Evolutionary conservation across 2,797 vertebrate species (phyloP), one percentile per base, ranked within the genome.

Genomic region (Emys orbicularis): DNA sequence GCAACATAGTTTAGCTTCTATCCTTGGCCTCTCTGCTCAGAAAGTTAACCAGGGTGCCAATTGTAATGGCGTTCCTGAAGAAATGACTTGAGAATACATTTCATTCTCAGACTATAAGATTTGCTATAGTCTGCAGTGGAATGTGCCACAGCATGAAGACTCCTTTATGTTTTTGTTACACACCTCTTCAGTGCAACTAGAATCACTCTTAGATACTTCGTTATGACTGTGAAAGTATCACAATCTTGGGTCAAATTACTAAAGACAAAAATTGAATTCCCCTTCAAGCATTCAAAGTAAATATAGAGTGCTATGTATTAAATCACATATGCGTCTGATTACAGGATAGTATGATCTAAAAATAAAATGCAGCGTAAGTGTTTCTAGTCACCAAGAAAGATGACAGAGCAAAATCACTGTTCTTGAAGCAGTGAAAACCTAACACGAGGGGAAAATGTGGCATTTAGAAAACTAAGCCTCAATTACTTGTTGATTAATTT

Each of bases 131-230:
- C 74, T 50, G 41, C 27, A 86, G 79, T 0, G 0, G 29, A 44
- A n/a, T 3, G 81, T 37, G 86, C 74, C 27, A 84, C 25, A 93
- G 52, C 37, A 74, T 81, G 79, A 89, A 88, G 54, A 44, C 10
- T 84, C 47, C 31, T 6, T 18, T 13, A 11, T 0, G 0, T 59
- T 89, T 84, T 72, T 79, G 72, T 72, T 77, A 34, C 0, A 0
- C 7, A 54, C 1, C 5, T 47, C 72, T 76, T 47, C 72, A 47
- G 72, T 13, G 41, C 41, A 47, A 27, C 72, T 41, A 76, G 72
- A 47, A 47, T 76, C 41, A 8, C 72, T 29, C 6, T 27, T 23
- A 47, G 23, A 47, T 76, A 27, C 7, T 47, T 47, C 13, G 15
- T 72, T 72, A 72, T 72, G 68, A 41, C 13, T 76, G 12, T 83